Conservation (phyloP, 1,140 invertebrate species). For the Leptinotarsa undecemlineata region DNA sequence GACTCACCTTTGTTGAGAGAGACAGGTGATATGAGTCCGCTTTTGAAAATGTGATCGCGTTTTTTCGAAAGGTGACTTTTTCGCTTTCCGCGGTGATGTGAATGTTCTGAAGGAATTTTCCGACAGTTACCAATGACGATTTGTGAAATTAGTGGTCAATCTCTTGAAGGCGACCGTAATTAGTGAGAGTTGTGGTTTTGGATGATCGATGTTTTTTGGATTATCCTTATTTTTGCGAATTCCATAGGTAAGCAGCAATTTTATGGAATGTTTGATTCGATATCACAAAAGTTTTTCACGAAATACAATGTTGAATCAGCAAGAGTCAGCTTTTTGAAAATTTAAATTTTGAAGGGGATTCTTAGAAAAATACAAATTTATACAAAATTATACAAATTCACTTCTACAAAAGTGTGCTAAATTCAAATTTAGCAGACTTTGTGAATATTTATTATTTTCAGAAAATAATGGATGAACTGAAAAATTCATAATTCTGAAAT, state of each 20-base stretch:
- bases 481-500: no score
- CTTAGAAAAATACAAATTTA: no score
- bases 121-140: not conserved
- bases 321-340: no score
- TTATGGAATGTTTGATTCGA: no score
- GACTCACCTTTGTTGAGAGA: slow-evolving; percentile 13
- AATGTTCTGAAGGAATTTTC: not conserved
- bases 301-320: no score
- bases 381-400: no score
- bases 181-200: slow-evolving; percentile 1
- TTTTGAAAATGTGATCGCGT: slow-evolving; percentile 21
- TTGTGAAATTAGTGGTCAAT: not conserved
- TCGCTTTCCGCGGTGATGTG: not conserved
- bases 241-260: not conserved
- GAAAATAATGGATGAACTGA: no score
- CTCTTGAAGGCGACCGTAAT: not conserved
- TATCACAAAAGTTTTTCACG: no score
- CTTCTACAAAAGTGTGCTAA: no score
- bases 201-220: not conserved
- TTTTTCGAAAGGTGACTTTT: not conserved
- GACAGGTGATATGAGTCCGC: not conserved
- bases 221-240: not conserved
- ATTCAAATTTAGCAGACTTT: no score
- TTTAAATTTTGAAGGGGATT: no score
- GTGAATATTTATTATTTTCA: no score